A percentile compares a stretch with the other conserved stretches of the same genome.
phyloP scores from a whole-genome alignment of 1,140 invertebrate species.

The Stratiolaelaps scimitus region DNA sequence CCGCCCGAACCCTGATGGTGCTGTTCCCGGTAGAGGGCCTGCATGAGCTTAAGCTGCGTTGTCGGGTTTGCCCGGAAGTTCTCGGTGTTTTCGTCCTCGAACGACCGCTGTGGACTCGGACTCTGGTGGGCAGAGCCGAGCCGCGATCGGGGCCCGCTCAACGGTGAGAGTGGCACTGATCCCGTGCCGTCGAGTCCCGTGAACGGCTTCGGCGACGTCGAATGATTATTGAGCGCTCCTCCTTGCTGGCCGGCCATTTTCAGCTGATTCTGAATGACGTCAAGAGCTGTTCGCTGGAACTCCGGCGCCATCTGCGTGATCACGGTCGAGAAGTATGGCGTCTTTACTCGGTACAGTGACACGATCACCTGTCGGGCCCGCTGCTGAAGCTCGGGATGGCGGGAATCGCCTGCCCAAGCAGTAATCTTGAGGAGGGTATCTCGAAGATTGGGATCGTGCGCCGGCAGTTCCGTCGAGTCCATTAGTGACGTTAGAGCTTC shows the following conservation, averaged over 20 bases:
- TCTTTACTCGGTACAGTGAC: slow-evolving; percentile 15
- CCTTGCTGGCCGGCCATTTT: not conserved
- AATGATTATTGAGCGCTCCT: no score
- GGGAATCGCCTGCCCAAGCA: not conserved
- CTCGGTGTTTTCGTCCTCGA: slow-evolving; percentile 24
- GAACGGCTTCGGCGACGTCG: no score
- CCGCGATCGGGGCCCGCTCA: no score
- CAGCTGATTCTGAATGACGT: slow-evolving; percentile 20
- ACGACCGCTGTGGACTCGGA: slow-evolving; percentile 1
- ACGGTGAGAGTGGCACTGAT: no score
- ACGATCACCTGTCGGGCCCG: slow-evolving; percentile 17
- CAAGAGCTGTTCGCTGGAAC: slow-evolving; percentile 22
- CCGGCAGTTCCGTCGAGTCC: slow-evolving; percentile 39
- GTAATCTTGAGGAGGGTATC: slow-evolving; percentile 23
- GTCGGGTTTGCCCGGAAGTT: slow-evolving; percentile 11
- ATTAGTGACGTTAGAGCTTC: slow-evolving; percentile 53
- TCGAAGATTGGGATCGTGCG: slow-evolving; percentile 13
- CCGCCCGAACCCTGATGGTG: no score
- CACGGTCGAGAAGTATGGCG: slow-evolving; percentile 23
- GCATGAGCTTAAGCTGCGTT: not conserved
- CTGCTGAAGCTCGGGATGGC: slow-evolving; percentile 13
- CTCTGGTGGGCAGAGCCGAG: no score
- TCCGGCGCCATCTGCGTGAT: slow-evolving; percentile 25
- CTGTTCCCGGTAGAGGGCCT: no score
- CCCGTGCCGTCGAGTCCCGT: no score